Base-by-base conservation (phyloP, 2,888 invertebrate genomes). In the Malacosoma neustria region DNA sequence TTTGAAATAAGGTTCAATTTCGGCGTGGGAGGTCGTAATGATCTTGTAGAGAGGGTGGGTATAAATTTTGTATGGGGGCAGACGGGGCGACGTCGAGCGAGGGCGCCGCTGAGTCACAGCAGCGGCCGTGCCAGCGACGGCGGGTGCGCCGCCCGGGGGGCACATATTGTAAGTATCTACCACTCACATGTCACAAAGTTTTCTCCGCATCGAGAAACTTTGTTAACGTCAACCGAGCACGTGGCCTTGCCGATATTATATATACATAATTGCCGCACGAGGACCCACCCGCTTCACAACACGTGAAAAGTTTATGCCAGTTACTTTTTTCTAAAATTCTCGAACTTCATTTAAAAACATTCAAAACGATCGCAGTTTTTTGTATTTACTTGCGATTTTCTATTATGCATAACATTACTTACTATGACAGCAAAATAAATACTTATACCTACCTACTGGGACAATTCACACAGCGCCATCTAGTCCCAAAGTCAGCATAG, bases 151-250 rank as follows among this genome's bases (percentile, higher is more conserved):
- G 51, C 38, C 39, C 38, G 45, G 52, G 57, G 53, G 51, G 61
- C 72, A 76, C 75, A 82, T 81, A 82, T 79, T 75, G 77, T 77
- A 81, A 81, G 79, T 82, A 82, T 75, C 73, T 72, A 79, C 77
- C 71, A 69, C 84, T 82, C 84, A 84, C 84, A 85, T 84, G 84
- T 84, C 84, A 82, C 81, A 80, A 85, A 85, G 82, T 84, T 85
- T 81, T 79, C 82, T 77, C 76, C 76, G 76, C 80, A 82, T 81
- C 76, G 74, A 68, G 68, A 84, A 85, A 85, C 84, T 85, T 84
- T 84, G 84, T 81, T 81, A 84, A 76, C 82, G 81, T 84, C 82
- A 84, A 72, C 69, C 61, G 82, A 84, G 76, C 85, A 85, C 85
- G 85, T 85, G 85, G 84, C 74, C 79, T 76, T 66, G 71, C 66